Evolutionary conservation across 2,797 vertebrate genomes (phyloP).

Genomic region (Anisognathus igniventris): DNA sequence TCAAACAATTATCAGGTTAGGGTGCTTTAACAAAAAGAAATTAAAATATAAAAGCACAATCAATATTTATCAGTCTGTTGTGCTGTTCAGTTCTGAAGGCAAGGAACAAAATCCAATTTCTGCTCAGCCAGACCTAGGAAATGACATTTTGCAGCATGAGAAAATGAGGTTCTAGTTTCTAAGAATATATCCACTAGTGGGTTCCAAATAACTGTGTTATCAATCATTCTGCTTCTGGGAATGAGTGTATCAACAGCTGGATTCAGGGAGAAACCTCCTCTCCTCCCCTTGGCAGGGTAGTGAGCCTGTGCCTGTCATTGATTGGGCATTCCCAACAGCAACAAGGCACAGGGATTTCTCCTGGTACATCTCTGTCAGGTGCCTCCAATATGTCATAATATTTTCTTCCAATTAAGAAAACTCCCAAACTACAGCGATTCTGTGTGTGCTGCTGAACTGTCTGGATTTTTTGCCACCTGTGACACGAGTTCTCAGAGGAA

Average conservation of each 20-base stretch:
- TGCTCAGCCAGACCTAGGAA: not conserved
- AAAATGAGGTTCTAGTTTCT: constrained; percentile 41
- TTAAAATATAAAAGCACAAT: not conserved
- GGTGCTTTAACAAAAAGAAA: not conserved
- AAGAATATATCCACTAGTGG: constrained; percentile 14
- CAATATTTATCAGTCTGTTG: constrained; percentile 15
- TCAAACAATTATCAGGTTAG: not conserved
- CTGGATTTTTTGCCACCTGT: not conserved
- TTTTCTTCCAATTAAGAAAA: not conserved
- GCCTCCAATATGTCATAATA: not conserved
- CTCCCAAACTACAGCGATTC: not conserved
- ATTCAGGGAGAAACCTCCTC: not conserved
- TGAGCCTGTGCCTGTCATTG: not conserved
- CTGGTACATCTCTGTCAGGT: not conserved
- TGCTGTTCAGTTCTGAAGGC: not conserved
- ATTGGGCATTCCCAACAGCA: not conserved
- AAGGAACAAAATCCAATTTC: constrained; percentile 27
- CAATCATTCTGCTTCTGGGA: constrained; percentile 32
- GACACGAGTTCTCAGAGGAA: not conserved
- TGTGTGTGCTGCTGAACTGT: not conserved
- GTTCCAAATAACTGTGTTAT: constrained; percentile 36
- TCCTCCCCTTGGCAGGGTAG: not conserved
- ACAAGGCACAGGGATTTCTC: not conserved
- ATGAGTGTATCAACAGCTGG: not conserved
- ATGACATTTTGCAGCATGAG: constrained; percentile 11